Evolutionary conservation across 2,888 invertebrate species (phyloP), one percentile per base, ranked within the genome.

Genomic region (Zhuqinia jingwanae): DNA sequence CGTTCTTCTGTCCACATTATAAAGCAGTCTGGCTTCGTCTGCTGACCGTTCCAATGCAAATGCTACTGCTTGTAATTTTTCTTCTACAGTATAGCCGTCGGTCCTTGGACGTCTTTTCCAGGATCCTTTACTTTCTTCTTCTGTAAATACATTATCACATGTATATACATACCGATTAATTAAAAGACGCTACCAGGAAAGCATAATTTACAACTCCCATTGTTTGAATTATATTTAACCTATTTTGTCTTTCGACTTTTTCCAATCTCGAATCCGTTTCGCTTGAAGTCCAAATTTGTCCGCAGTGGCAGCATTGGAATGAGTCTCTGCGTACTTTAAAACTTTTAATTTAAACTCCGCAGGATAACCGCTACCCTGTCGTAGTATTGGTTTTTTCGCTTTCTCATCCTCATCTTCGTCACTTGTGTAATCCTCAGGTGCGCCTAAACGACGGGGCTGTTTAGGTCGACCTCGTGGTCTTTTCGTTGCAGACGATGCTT

Each of bases 1-100:
- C 0, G 88, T 85, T 56, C 81, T 76, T 27, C 58, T 70, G 20
- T 85, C 85, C 15, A 88, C 88, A 27, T 70, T 63, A 70, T 83
- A 88, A 0, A 85, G 63, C 10, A 85, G 17, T 13, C 63, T 56
- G 0, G 88, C 81, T 25, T 81, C 81, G 45, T 85, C 81, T 0
- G 75, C 27, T 2, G 85, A 85, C 15, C 80, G 85, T 22, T 70
- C 77, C 15, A 56, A 42, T 2, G 81, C 53, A 70, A 75, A 88
- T 1, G 56, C 22, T 1, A 88, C 47, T 6, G 76, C 81, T 22
- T 88, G 53, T 53, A 88, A 47, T 45, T 88, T 88, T 22, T 87
- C 82, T 15, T 77, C 70, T 15, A 87, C 58, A 1, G 87, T 87
- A 25, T 60, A 83, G 1, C 77, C 60, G 20, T 73, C 81, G 20